A percentile compares a stretch with the other conserved stretches of the same genome.
Conservation (phyloP, 64 coral and sea anemone species). For the Pocillopora damicornis region DNA sequence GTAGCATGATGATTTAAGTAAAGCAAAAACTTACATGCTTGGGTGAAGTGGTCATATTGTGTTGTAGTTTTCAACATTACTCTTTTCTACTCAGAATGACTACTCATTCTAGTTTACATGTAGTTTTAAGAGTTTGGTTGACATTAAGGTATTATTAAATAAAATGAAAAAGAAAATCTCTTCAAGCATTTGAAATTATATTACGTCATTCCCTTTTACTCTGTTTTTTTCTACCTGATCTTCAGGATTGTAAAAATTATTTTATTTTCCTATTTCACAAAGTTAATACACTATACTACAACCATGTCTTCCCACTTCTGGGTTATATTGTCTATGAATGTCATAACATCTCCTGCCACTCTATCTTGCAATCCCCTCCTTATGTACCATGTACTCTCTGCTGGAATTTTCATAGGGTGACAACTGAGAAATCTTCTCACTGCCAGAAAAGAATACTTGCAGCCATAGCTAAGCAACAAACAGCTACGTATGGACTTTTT, state of each 20-base stretch:
- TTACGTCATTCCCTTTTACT: no score
- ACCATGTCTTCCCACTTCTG: not conserved
- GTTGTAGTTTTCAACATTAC: no score
- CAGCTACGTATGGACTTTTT: constrained; percentile 97
- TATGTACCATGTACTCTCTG: not conserved
- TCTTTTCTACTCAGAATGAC: no score
- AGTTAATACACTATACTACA: not conserved
- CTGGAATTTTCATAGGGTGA: not conserved
- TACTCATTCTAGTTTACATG: no score
- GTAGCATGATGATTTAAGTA: no score
- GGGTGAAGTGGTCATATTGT: no score
- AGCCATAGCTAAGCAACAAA: constrained; percentile 97
- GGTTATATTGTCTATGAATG: not conserved
- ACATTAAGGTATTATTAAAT: no score
- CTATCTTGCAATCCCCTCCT: not conserved
- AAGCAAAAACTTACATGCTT: no score
- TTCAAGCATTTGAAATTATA: no score
- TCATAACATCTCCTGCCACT: not conserved
- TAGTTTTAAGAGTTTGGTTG: no score
- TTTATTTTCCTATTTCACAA: not conserved
- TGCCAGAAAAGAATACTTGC: constrained; percentile 94
- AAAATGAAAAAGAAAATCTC: no score
- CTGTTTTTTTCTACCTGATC: no score
- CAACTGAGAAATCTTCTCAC: not conserved
- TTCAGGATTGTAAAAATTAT: not conserved